Base-by-base conservation (phyloP, 2,888 invertebrate species). In the Dexiosoma caninum region DNA sequence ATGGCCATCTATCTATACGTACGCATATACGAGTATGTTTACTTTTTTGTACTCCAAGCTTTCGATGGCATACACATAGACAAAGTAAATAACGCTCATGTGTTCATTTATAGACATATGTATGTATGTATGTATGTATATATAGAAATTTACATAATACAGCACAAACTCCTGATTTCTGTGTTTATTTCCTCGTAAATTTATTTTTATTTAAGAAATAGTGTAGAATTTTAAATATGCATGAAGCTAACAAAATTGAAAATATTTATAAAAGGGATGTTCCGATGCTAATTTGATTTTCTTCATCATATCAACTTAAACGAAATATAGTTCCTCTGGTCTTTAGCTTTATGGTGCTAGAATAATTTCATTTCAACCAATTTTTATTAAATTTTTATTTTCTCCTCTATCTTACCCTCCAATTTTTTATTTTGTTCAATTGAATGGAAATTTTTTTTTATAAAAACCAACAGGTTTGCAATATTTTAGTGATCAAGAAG, bases 271-370 rank as follows among this genome's bases (percentile, higher is more conserved):
- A 59, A 49, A 51, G 77, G 67, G 67, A 67, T 40, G 27, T 60
- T 72, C 62, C 53, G 78, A 74, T 60, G 67, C 62, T 74, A 69
- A 74, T 78, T 78, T 46, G 67, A 78, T 74, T 78, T 67, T 32
- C 55, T 78, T 62, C 55, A 62, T 72, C 62, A 71, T 59, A 78
- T 72, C 51, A 19, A 44, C 35, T 37, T 42, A 60, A 44, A 55
- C 12, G 35, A 30, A 60, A 78, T 55, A 74, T 64, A 49, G 42
- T 69, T 74, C 49, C 51, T 32, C 40, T 57, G 62, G 74, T 74
- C 74, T 57, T 74, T 70, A 74, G 32, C 57, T 51, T 57, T 59
- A 57, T 79, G 49, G 42, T 67, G 57, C 69, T 74, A 57, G 60
- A 78, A 78, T 78, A 78, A 78, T 74, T 78, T 64, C 57, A 57